Base-by-base conservation (phyloP, 2,888 invertebrate species). In the Diarsia brunnea region DNA sequence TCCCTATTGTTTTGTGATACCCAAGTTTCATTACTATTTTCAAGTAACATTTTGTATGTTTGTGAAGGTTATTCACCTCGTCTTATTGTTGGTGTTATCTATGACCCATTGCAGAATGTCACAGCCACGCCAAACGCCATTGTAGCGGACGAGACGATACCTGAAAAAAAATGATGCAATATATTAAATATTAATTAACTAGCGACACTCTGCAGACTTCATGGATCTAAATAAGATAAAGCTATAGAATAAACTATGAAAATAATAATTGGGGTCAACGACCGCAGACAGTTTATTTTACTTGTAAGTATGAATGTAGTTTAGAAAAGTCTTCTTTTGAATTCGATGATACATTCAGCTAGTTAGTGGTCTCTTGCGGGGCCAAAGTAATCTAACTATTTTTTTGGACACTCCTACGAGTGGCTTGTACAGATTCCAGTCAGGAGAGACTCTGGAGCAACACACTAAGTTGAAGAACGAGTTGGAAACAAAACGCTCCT, bases 61-160 rank as follows among this genome's bases (percentile, higher is more conserved):
- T 27, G 2, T 31, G 12, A 7, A 12, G 4, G 51, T 84, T 93
- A 78, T 61, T 75, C 51, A 98, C 98, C 98, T 97, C 0, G 97
- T 98, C 69, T 97, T 97, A 60, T 98, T 98, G 91, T 97, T 98
- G 79, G 98, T 98, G 89, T 98, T 98, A 70, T 97, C 97, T 90
- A 98, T 97, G 27, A 99, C 96, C 98, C 98, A 99, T 90, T 98
- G 98, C 8, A 98, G 97, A 19, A 99, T 94, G 89, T 98, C 98
- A 76, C 97, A 97, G 4, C 98, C 98, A 24, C 98, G 96, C 94
- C 98, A 98, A 85, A 98, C 98, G 69, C 97, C 97, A 78, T 97
- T 97, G 93, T 98, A 98, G 80, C 98, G 97, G 81, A 98, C 97
- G 27, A 98, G 95, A 38, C 98, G 97, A 89, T 98, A 98, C 79